These are phyloP conservation scores for Machimus rusticus DNA, from an alignment of 2,888 invertebrate genomes.

Conservation along the genomic window DNA sequence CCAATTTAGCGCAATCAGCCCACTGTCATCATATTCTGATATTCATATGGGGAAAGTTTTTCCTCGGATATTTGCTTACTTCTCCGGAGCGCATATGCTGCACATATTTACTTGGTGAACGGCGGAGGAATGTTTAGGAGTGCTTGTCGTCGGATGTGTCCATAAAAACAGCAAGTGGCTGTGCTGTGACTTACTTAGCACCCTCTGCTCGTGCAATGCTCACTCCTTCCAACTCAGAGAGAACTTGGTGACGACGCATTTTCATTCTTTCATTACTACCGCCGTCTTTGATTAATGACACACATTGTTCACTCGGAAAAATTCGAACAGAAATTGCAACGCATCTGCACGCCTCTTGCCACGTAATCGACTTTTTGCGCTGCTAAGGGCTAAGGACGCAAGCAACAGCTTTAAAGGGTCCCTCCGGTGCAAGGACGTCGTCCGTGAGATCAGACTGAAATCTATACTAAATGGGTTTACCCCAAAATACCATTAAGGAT, in stretches of 20 bases:
- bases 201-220: neutral
- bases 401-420: neutral
- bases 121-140: conserved; percentile 3
- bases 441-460: conserved; percentile 16
- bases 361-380: neutral
- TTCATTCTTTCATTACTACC: neutral
- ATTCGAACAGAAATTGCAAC: neutral
- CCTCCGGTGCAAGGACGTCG: neutral
- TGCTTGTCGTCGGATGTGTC: neutral
- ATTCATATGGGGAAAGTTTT: conserved; percentile 31
- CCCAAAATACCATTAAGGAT: conserved; percentile 1
- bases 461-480: conserved; percentile 9
- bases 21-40: conserved; percentile 43
- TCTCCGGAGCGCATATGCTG: conserved; percentile 18
- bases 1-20: conserved; percentile 46
- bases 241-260: conserved; percentile 31
- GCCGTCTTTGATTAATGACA: conserved; percentile 16
- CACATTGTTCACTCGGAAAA: neutral
- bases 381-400: neutral
- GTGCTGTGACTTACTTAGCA: conserved; percentile 28
- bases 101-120: neutral
- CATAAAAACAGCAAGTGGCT: conserved; percentile 42
- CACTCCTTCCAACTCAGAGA: neutral
- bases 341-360: neutral
- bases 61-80: conserved; percentile 26